A percentile compares a stretch with the other conserved stretches of the same genome.
These are phyloP conservation scores for Triops longicaudatus DNA, from an alignment of 1,140 invertebrate species.

Conservation along the genomic window DNA sequence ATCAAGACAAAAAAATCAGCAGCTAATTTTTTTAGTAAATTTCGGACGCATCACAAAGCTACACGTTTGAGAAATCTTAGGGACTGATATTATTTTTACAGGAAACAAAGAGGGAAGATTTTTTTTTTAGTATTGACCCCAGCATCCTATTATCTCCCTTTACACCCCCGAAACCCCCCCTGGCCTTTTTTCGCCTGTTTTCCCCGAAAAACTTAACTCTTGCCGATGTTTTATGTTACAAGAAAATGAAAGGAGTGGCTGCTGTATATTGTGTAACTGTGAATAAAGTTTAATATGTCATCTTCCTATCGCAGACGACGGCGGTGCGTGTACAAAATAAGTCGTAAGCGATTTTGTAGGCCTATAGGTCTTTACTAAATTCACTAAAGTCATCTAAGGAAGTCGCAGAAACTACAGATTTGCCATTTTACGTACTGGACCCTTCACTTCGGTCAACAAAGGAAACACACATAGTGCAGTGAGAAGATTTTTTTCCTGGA, in stretches of 20 bases:
- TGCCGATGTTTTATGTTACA: conserved; percentile 15
- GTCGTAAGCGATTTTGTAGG: too few species aligned
- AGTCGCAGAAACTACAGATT: too few species aligned
- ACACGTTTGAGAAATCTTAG: not conserved
- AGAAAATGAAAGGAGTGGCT: conserved; percentile 27
- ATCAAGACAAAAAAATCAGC: not conserved
- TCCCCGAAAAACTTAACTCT: not conserved
- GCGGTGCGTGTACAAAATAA: not conserved
- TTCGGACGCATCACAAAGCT: not conserved
- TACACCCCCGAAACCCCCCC: not conserved
- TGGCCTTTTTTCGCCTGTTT: not conserved
- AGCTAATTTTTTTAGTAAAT: not conserved
- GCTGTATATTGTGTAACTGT: conserved; percentile 39
- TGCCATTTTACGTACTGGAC: too few species aligned
- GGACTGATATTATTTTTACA: conserved; percentile 12
- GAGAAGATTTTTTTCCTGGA: too few species aligned
- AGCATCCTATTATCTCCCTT: not conserved
- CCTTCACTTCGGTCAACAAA: too few species aligned
- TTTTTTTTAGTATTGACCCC: not conserved
- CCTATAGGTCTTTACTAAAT: too few species aligned
- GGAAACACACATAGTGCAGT: too few species aligned
- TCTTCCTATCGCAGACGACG: conserved; percentile 33
- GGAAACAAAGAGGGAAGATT: not conserved
- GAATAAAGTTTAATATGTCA: conserved; percentile 39
- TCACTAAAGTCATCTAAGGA: too few species aligned